Base-by-base conservation (phyloP, 2,113 vertebrate genomes). In the Neolamprologus tretocephalus region DNA sequence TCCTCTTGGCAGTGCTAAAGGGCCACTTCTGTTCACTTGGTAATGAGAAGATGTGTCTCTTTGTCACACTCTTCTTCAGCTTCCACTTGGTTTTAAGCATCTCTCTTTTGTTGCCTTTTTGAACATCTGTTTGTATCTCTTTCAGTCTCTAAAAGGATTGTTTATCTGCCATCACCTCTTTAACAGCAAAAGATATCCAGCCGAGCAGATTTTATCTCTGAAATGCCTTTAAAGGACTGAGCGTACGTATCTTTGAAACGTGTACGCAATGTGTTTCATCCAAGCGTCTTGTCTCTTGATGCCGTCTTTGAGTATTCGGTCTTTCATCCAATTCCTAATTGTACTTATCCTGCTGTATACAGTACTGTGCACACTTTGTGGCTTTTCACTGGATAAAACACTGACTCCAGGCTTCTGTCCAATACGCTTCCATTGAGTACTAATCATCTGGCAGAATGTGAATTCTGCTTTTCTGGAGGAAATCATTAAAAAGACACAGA, bases 31-130 rank as follows among this genome's bases (percentile, higher is more conserved):
- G 87, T 92, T 91, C 82, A 90, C 92, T 87, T 37, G 31, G 47
- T 93, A 95, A 93, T 91, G 91, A 94, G 88, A 90, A 85, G 89
- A 92, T 88, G 84, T 73, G 68, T 90, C 86, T 88, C 80, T 94
- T 91, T 93, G 91, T 93, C 83, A 81, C 87, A 54, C 9, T 6
- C 8, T 85, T 78, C 61, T 87, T 79, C 54, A 61, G 89, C 83
- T 87, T 85, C 87, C 83, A 89, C 88, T 83, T 79, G 14, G 4
- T 63, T 88, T 89, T 68, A 58, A 87, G 84, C 63, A 17, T 51
- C 68, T 88, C 86, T 42, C 75, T 61, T 94, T 92, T 89, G 90
- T 88, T 86, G 79, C 71, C 54, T 81, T 86, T 91, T 82, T 86
- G 81, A 93, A 91, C 86, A 88, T 95, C 86, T 92, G 90, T 90